Evolutionary conservation across 2,797 vertebrate species (phyloP).

Genomic region (Margarornis squamiger): DNA sequence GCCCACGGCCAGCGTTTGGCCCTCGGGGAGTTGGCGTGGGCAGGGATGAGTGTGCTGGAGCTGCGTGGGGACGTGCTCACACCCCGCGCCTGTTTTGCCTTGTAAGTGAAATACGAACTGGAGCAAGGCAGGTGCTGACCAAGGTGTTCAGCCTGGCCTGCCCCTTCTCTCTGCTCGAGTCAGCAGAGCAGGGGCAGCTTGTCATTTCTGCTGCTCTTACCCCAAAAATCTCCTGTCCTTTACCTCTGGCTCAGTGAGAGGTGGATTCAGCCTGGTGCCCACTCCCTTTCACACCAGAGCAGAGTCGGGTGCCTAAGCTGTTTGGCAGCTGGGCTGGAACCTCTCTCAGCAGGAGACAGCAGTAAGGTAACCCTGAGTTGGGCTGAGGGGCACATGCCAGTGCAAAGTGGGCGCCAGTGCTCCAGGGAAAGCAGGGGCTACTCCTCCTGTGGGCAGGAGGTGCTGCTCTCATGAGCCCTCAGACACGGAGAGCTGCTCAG

Average conservation of each 20-base stretch:
- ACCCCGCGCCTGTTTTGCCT: neutral
- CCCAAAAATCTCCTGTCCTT: neutral
- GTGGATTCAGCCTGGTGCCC: neutral
- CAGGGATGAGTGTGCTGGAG: constrained; percentile 17
- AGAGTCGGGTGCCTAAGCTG: neutral
- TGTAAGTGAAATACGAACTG: constrained; percentile 3
- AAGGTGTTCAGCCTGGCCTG: neutral
- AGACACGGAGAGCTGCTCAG: neutral
- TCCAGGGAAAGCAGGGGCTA: neutral
- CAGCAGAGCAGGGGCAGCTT: neutral
- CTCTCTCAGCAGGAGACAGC: neutral
- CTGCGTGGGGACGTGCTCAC: neutral
- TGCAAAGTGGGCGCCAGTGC: neutral
- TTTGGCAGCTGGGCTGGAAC: neutral
- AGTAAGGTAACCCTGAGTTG: neutral
- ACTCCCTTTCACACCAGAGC: neutral
- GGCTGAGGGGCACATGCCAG: neutral
- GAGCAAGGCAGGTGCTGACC: constrained; percentile 5
- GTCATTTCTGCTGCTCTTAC: neutral
- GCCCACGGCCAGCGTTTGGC: constrained; percentile 15
- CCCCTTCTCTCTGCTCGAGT: neutral
- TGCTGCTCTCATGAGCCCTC: neutral
- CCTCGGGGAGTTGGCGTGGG: constrained; percentile 35
- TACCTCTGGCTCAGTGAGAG: neutral
- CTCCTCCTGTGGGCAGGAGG: neutral